Conservation (phyloP, 2,888 invertebrate species). For the Gryllus longicercus region DNA sequence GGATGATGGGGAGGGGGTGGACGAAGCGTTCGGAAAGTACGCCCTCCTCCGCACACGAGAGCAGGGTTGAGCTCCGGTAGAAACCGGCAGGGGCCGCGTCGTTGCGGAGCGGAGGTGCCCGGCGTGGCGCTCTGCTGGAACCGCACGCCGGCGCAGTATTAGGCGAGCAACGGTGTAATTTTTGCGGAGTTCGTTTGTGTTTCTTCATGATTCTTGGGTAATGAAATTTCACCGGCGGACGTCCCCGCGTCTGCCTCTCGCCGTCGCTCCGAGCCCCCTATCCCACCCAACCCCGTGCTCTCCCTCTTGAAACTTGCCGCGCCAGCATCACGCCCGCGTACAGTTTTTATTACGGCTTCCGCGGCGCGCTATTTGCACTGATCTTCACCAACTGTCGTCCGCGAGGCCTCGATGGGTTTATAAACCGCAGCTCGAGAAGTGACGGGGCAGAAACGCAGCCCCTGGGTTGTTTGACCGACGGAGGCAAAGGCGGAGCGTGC, state of each 20-base stretch:
- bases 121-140: no score
- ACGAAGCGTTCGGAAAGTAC: background rate
- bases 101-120: background rate
- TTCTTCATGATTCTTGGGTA: background rate
- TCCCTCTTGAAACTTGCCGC: background rate
- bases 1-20: background rate
- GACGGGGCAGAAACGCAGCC: no score
- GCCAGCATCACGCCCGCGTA: background rate
- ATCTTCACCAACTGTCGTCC: background rate
- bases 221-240: background rate
- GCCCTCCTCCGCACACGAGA: background rate
- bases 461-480: no score
- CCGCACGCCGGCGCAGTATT: no score
- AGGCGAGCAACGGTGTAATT: background rate
- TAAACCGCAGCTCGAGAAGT: no score
- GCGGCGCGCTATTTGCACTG: background rate
- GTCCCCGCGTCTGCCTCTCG: background rate
- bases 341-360: background rate
- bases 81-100: background rate
- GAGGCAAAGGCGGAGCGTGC: no score
- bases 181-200: background rate
- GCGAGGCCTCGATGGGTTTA: no score
- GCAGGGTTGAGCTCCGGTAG: background rate
- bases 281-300: background rate
- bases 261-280: background rate